Conservation (phyloP, 2,113 vertebrate species). For the Azemiops feae region DNA sequence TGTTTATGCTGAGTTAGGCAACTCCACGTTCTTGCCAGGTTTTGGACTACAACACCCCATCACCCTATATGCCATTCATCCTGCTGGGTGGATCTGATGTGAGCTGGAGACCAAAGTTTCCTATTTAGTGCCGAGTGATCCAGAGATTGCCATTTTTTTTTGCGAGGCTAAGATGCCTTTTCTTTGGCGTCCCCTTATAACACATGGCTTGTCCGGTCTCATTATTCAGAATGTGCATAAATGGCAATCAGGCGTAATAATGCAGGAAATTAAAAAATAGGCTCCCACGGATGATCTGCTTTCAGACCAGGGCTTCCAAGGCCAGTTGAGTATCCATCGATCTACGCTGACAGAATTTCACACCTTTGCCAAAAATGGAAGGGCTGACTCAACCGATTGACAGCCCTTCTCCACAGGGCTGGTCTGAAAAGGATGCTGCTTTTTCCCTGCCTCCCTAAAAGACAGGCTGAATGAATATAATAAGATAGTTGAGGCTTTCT, state of each 20-base stretch:
- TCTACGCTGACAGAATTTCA: not conserved
- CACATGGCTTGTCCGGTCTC: not conserved
- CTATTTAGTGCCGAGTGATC: not conserved
- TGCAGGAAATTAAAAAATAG: constrained; percentile 27
- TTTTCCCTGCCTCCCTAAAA: not conserved
- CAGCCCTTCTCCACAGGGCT: not conserved
- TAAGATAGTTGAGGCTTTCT: not conserved
- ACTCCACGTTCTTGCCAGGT: not conserved
- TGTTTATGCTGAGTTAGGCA: not conserved
- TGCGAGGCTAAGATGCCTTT: not conserved
- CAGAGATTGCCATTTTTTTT: not conserved
- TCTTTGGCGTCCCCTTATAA: not conserved
- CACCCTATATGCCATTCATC: not conserved
- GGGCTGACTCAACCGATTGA: not conserved
- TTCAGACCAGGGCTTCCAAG: not conserved
- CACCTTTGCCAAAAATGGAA: not conserved
- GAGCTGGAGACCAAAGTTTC: not conserved
- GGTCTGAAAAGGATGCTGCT: not conserved
- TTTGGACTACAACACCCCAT: not conserved
- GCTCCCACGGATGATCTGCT: not conserved
- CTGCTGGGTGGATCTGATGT: not conserved
- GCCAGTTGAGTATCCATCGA: not conserved
- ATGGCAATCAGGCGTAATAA: constrained; percentile 13
- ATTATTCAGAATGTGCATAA: not conserved
- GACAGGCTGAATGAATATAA: not conserved